These are phyloP conservation scores for Epinephelus cyanopodus DNA, from an alignment of 2,113 vertebrate species.

Conservation along the genomic window DNA sequence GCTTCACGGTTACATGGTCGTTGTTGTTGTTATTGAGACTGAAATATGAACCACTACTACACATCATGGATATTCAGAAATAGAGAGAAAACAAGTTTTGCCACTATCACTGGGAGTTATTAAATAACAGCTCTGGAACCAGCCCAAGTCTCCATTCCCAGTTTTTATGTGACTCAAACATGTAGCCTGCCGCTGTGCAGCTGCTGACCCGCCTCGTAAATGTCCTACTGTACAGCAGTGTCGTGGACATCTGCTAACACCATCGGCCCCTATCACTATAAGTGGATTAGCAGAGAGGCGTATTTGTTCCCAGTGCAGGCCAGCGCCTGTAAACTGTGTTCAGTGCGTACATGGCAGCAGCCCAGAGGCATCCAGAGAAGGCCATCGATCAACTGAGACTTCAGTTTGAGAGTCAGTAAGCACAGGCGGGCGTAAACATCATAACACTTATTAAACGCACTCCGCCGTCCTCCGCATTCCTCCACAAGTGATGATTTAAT, in stretches of 20 bases:
- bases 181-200: conserved; percentile 52
- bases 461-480: conserved; percentile 37
- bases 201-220: conserved; percentile 54
- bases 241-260: conserved; percentile 71
- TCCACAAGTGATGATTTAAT: conserved; percentile 50
- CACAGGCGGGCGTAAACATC: conserved; percentile 45
- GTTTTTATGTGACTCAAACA: conserved; percentile 37
- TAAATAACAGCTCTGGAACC: conserved; percentile 57
- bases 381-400: conserved; percentile 39
- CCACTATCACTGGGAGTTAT: conserved; percentile 42
- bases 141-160: conserved; percentile 47
- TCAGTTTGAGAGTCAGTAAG: conserved; percentile 16
- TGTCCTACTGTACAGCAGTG: conserved; percentile 60
- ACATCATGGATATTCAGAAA: conserved; percentile 24
- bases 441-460: conserved; percentile 25
- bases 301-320: conserved; percentile 52
- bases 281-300: conserved; percentile 69
- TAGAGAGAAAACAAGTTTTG: conserved; percentile 50
- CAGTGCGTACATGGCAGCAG: conserved; percentile 25
- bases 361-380: conserved; percentile 34
- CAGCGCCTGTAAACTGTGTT: conserved; percentile 47
- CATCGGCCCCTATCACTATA: conserved; percentile 53
- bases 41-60: conserved; percentile 15
- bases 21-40: not conserved
- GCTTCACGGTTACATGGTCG: not conserved